Evolutionary conservation across 2,888 invertebrate species (phyloP).

Genomic region (Polydrusus cervinus): DNA sequence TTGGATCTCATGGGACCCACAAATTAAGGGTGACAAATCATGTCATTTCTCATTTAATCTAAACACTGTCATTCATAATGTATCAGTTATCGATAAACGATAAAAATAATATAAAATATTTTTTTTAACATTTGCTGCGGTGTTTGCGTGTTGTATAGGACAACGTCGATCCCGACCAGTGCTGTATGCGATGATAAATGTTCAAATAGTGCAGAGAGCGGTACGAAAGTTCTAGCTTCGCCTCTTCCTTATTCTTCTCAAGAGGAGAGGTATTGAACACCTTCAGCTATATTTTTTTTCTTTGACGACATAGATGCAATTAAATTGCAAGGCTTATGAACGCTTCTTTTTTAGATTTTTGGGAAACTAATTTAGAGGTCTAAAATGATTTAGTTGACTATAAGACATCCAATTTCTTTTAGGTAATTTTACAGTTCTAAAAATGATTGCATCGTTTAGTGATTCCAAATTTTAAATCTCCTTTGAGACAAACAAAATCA

Average conservation of each 20-base stretch:
- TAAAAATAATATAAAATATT: slow-evolving; percentile 13
- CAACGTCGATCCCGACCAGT: slow-evolving; percentile 55
- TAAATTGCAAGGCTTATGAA: slow-evolving; percentile 19
- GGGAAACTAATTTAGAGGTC: background rate
- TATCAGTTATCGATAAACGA: background rate
- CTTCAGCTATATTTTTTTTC: slow-evolving; percentile 27
- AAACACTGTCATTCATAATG: background rate
- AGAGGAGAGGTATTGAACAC: slow-evolving; percentile 65
- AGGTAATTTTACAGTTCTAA: too few species aligned
- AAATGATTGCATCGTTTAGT: too few species aligned
- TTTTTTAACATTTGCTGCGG: slow-evolving; percentile 32
- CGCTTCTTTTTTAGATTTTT: slow-evolving; percentile 30
- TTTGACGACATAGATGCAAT: slow-evolving; percentile 10
- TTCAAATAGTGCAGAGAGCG: slow-evolving; percentile 65
- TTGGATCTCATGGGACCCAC: too few species aligned
- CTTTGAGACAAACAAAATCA: too few species aligned
- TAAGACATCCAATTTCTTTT: slow-evolving; percentile 6
- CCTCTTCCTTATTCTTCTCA: slow-evolving; percentile 64
- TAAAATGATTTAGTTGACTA: background rate
- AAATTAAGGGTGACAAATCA: slow-evolving; percentile 6
- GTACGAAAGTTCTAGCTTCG: slow-evolving; percentile 64
- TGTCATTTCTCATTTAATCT: background rate
- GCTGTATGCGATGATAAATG: slow-evolving; percentile 63
- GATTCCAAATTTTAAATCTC: background rate
- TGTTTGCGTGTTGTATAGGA: slow-evolving; percentile 61